phyloP scores from a whole-genome alignment of 2,113 vertebrate genomes.

The Dipodomys ordii region DNA sequence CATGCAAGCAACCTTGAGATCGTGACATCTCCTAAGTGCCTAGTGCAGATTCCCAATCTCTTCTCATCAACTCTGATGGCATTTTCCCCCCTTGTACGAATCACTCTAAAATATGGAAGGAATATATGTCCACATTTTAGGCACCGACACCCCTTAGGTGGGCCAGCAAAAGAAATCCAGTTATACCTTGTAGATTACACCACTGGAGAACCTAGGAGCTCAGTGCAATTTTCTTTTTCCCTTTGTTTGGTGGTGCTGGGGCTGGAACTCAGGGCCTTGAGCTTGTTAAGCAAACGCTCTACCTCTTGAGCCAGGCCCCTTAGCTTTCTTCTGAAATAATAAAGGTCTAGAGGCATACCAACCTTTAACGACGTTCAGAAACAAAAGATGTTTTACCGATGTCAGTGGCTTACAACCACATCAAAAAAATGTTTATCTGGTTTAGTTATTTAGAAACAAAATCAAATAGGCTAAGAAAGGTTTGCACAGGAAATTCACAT shows the following conservation, averaged over 20 bases:
- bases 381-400: conserved; percentile 52
- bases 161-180: not conserved
- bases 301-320: not conserved
- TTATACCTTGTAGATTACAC: not conserved
- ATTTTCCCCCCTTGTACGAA: conserved; percentile 19
- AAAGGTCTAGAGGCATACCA: not conserved
- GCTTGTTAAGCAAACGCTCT: not conserved
- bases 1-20: not conserved
- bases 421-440: not conserved
- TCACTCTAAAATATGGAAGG: not conserved
- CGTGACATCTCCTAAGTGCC: not conserved
- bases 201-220: not conserved
- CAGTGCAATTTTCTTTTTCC: conserved; percentile 6
- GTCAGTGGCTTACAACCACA: conserved; percentile 73
- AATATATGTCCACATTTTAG: not conserved
- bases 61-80: not conserved
- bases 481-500: not conserved
- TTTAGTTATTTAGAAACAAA: conserved; percentile 23
- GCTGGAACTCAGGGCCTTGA: not conserved
- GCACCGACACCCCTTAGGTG: conserved; percentile 1
- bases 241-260: not conserved
- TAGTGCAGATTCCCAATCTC: conserved; percentile 3
- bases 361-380: not conserved
- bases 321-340: conserved; percentile 26
- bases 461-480: not conserved